Evolutionary conservation across 1,140 invertebrate species (phyloP), one percentile per base, ranked within the genome.

Genomic region (Drosophila seguyi): DNA sequence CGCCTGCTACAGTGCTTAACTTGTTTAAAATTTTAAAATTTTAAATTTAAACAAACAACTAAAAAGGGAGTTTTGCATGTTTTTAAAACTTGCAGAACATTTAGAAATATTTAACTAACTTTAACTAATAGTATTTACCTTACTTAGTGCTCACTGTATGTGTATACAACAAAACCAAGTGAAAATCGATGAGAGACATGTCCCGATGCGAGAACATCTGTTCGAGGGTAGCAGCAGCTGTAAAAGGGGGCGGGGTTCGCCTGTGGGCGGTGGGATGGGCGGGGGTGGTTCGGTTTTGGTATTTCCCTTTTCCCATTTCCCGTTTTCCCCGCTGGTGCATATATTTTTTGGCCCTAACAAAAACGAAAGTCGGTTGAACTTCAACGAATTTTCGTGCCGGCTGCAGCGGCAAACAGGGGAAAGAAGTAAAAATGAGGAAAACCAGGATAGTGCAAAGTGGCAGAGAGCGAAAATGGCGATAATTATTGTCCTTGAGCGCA

Each of bases 281-380:
- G 42, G 38, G 66, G 66, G 66, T 67, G 63, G 53, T 38, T 67
- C 42, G 42, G 22, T 25, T 47, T 47, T 34, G 65, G 58, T 66
- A 52, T 69, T 69, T 53, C 66, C 65, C 60, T 47, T 48, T 68
- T 52, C 34, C 66, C 48, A 67, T 31, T 55, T 67, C 39, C 29
- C 57, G 34, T 55, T 55, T 36, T n/a, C 50, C 65, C 45, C 27
- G 77, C 81, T 61, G 61, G 58, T 68, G 72, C 63, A 39, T 73
- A 39, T 73, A 81, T 77, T 79, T 81, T 88, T 87, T 76, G 80
- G 84, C 47, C 85, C 82, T 66, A 90, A 81, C 81, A 90, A 90
- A 90, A 90, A 81, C 67, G 86, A 90, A 90, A 90, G 85, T 90
- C 90, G 81, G 85, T 83, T 90, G 85, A 90, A 90, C 85, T 90